Percentiles rank a stretch among this genome's conserved stretches.
Conservation (phyloP, 2,888 invertebrate genomes). For the Zygogramma bicolorata region DNA sequence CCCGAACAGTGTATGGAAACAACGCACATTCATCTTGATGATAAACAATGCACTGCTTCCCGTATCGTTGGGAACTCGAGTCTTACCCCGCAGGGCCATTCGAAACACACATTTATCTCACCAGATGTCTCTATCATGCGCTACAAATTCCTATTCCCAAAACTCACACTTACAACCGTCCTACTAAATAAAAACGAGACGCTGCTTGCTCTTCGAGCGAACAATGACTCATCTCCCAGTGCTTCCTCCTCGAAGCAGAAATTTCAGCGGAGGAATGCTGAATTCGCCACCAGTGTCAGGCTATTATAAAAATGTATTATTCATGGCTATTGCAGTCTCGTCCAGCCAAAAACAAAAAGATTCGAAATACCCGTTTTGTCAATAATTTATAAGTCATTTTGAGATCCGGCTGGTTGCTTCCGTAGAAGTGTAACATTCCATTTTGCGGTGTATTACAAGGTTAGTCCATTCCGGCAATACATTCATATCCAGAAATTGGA, state of each 20-base stretch:
- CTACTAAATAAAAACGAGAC: slow-evolving; percentile 36
- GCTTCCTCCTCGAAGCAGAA: slow-evolving; percentile 32
- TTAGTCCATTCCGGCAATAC: no score
- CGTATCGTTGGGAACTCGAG: slow-evolving; percentile 27
- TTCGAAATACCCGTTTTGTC: background rate
- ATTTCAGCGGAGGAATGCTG: slow-evolving; percentile 32
- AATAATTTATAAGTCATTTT: background rate
- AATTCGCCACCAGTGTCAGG: slow-evolving; percentile 28
- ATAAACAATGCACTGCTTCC: slow-evolving; percentile 47
- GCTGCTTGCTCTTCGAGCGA: slow-evolving; percentile 14
- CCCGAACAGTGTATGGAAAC: slow-evolving; percentile 11
- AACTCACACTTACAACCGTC: slow-evolving; percentile 34
- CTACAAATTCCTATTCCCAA: slow-evolving; percentile 43
- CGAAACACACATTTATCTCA: slow-evolving; percentile 49
- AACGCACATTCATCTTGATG: slow-evolving; percentile 44
- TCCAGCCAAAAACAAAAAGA: background rate
- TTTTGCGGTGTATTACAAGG: no score
- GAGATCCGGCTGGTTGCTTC: background rate
- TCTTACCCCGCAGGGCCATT: slow-evolving; percentile 35
- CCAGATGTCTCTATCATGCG: slow-evolving; percentile 52
- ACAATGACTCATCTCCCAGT: slow-evolving; percentile 39
- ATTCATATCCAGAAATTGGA: no score
- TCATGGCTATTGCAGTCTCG: slow-evolving; percentile 25
- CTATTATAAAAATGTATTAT: slow-evolving; percentile 39
- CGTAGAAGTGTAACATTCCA: no score